Base-by-base conservation (phyloP, 2,888 invertebrate genomes). In the Drosophila barbarae region DNA sequence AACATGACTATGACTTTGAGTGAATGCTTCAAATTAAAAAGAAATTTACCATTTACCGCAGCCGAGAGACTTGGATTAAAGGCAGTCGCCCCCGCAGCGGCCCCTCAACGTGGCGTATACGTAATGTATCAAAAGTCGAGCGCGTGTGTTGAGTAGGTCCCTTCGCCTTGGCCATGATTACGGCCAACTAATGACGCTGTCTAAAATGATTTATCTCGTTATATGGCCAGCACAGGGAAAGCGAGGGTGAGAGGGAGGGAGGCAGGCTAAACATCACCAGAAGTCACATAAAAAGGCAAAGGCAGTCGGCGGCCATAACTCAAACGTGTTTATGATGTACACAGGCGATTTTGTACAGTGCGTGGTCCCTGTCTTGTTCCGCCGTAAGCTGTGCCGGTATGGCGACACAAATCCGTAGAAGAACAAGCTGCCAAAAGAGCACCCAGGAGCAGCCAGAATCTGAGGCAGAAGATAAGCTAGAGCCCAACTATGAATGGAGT, bases 11-110 rank as follows among this genome's bases (percentile, higher is more conserved):
- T 85, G 85, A 85, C 86, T 85, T 86, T 86, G 87, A 85, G 86
- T 86, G 85, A 85, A 86, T 83, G 85, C 77, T 73, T 77, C 86
- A 86, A 86, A 85, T 85, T 85, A 86, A 86, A 85, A 86, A 86
- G 83, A 86, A 86, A 86, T 85, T 86, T 86, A 85, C 79, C 85
- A 86, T 85, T 83, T 78, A 82, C 81, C 76, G 73, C 73, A 73
- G 73, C 65, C 60, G 10, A 28, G 42, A 15, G 64, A 41, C 61
- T 41, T 28, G 65, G 66, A 65, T 65, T 65, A 53, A 67, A 67
- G 46, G 36, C 54, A 60, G 41, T 6, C 42, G 36, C 26, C 2
- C 18, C 1, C 41, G 23, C 23, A 23, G 4, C 23, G 23, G 3
- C 41, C 23, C 4, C 10, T 1, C 8, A 8, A 39, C 60, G 46